A percentile compares a stretch with the other conserved stretches of the same genome.
Conservation (phyloP, 2,113 vertebrate species). For the Leucoraja erinaceus region DNA sequence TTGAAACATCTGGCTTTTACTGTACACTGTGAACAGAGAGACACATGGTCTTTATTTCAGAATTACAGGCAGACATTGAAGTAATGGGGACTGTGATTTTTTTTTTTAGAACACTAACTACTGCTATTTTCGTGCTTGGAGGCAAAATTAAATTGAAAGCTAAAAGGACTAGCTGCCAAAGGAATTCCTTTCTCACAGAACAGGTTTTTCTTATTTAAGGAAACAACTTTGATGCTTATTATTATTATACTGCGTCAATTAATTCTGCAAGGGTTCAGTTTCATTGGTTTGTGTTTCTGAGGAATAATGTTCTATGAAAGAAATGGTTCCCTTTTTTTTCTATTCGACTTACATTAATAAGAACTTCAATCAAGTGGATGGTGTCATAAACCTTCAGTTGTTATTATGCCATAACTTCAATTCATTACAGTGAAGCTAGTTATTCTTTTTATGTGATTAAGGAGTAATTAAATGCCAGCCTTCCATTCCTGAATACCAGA, state of each 20-base stretch:
- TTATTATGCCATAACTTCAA: slow-evolving; percentile 43
- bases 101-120: slow-evolving; percentile 53
- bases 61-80: slow-evolving; percentile 44
- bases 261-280: slow-evolving; percentile 4
- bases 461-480: slow-evolving; percentile 53
- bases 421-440: slow-evolving; percentile 52
- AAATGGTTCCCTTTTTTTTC: slow-evolving; percentile 10
- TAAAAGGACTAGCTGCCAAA: slow-evolving; percentile 43
- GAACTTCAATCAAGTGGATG: not conserved
- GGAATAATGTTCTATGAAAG: not conserved
- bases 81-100: slow-evolving; percentile 49
- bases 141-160: slow-evolving; percentile 44
- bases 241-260: slow-evolving; percentile 35
- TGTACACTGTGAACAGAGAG: slow-evolving; percentile 46
- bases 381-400: slow-evolving; percentile 27
- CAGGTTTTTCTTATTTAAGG: slow-evolving; percentile 37
- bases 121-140: slow-evolving; percentile 53
- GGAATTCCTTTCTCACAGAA: slow-evolving; percentile 44
- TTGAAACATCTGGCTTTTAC: slow-evolving; percentile 56
- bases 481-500: slow-evolving; percentile 58
- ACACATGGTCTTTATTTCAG: slow-evolving; percentile 57
- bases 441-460: slow-evolving; percentile 53
- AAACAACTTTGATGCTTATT: slow-evolving; percentile 40
- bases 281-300: slow-evolving; percentile 37
- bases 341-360: slow-evolving; percentile 24